Base-by-base conservation (phyloP, 2,888 invertebrate genomes). In the Mesorhabditis belari region DNA sequence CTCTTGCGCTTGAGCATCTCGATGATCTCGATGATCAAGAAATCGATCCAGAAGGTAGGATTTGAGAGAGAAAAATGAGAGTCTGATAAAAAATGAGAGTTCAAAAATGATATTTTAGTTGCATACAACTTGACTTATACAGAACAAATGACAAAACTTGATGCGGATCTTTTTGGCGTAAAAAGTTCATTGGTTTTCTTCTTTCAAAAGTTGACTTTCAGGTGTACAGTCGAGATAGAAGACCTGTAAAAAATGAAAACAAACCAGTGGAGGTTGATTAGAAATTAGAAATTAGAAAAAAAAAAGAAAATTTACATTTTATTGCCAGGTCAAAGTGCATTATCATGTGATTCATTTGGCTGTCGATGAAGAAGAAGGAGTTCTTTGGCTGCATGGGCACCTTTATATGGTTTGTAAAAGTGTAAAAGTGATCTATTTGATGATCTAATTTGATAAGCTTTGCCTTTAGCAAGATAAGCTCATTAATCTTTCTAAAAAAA, bases 361-460 rank as follows among this genome's bases (percentile, higher is more conserved):
- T 3, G 66, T 79, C 56, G 70, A 77, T 58, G 61, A 71, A 54
- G 54, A 62, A 5, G 69, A 76, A 50, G 78, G 79, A 58, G 75
- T 74, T 24, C 71, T 79, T 61, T 69, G 66, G 0, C 35, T 79
- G 6, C 71, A 74, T 55, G 79, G 79, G 27, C 76, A 79, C 62
- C 66, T 79, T 56, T 79, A 76, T 59, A 75, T 77, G 76, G 75
- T 77, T 51, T 23, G 55, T 17, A 24, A 25, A 19, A 1, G 17
- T n/a, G 9, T 9, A 2, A 6, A 19, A 9, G n/a, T n/a, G n/a
- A n/a, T n/a, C n/a, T n/a, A n/a, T n/a, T n/a, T n/a, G n/a, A n/a
- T n/a, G n/a, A n/a, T n/a, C n/a, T n/a, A n/a, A n/a, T n/a, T n/a
- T n/a, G n/a, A n/a, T n/a, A n/a, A n/a, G n/a, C n/a, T n/a, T n/a